Evolutionary conservation across 2,797 vertebrate genomes (phyloP).

Genomic region (Anisognathus igniventris): DNA sequence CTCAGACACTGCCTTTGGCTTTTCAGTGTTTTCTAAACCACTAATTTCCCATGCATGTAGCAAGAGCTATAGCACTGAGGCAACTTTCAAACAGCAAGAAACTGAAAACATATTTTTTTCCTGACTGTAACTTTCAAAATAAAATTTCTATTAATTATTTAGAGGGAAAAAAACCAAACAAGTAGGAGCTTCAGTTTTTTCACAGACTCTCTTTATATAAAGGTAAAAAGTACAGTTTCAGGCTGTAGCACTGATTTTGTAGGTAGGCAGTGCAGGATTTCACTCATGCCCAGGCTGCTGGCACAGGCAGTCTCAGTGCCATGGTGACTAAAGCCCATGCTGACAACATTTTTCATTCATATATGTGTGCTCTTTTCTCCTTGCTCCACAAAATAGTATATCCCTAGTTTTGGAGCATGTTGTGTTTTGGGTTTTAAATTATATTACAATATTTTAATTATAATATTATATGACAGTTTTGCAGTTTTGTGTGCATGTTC

Average conservation of each 20-base stretch:
- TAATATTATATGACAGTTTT: not conserved
- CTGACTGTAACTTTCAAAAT: not conserved
- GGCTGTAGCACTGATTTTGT: not conserved
- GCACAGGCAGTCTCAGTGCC: not conserved
- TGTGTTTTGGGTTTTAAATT: not conserved
- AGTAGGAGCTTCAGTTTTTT: not conserved
- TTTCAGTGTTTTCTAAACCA: not conserved
- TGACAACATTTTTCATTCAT: not conserved
- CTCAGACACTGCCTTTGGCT: not conserved
- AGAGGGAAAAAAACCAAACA: not conserved
- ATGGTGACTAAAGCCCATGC: not conserved
- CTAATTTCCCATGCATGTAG: not conserved
- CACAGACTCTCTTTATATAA: not conserved
- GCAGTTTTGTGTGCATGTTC: not conserved
- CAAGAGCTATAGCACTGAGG: not conserved
- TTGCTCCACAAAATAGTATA: not conserved
- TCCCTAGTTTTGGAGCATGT: not conserved
- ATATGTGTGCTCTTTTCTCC: not conserved
- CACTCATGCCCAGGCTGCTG: not conserved
- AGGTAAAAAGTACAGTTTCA: not conserved
- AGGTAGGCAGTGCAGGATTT: not conserved
- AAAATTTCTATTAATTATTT: not conserved
- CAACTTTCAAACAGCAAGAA: not conserved
- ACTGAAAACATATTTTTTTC: not conserved
- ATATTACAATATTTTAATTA: not conserved